Evolutionary conservation across 2,113 vertebrate species (phyloP), one percentile per base, ranked within the genome.

Genomic region (Ondatra zibethicus): DNA sequence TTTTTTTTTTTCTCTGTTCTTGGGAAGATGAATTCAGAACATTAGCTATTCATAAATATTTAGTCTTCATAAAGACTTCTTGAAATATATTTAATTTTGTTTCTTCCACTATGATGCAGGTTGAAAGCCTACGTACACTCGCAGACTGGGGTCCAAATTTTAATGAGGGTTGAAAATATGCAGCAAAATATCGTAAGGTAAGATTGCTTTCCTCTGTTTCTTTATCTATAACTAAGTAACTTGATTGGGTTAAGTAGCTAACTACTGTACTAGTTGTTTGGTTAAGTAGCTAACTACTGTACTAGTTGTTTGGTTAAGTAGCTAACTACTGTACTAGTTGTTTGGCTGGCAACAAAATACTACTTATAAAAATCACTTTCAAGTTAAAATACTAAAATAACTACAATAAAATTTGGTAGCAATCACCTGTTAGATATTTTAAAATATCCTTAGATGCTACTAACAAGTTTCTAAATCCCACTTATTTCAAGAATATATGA

Each of bases 121-220:
- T 98, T 99, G 97, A 99, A 99, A 98, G 98, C 98, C 84, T 99
- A 99, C 39, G 98, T 97, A 82, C 61, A 76, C 96, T 96, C 98
- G 97, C 93, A 96, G 78, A 94, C 99, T 97, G 98, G 99, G 36
- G 88, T 99, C 70, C 99, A 97, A 95, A 98, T 99, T 97, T 99
- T 99, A 97, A 99, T 99, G 99, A 99, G 99, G 98, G 98, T 99
- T 33, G 99, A 99, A 95, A 98, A 99, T 91, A 99, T 98, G 82
- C 98, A 95, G 45, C 98, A 98, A 3, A 99, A 99, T 96, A 99
- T 98, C 82, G 3, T 98, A 94, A 99, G 99, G 99, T 99, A 98
- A 99, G 98, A 91, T n/a, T 91, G 58, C n/a, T 97, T n/a, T 14
- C 1, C 94, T 96, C 90, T 42, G 50, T 95, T 97, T 93, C 68